Evolutionary conservation across 2,797 vertebrate genomes (phyloP).

Genomic region (Tadarida brasiliensis): DNA sequence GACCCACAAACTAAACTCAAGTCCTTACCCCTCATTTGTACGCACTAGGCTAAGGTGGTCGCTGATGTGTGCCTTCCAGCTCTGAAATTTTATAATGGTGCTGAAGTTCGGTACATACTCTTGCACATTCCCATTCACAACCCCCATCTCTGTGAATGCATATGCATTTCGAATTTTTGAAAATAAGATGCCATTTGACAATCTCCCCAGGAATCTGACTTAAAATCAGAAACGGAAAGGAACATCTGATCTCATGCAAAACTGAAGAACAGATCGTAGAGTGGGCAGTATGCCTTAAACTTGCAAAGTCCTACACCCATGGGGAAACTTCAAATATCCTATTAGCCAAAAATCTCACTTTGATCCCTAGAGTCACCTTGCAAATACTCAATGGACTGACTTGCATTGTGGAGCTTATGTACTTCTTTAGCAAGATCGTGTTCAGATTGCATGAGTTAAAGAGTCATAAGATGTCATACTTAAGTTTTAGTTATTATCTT

Average conservation of each 20-base stretch:
- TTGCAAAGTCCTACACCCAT: slow-evolving; percentile 78
- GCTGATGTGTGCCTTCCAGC: slow-evolving; percentile 66
- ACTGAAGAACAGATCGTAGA: slow-evolving; percentile 81
- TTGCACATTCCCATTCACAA: slow-evolving; percentile 80
- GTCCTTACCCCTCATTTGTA: slow-evolving; percentile 71
- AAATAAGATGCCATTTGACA: slow-evolving; percentile 85
- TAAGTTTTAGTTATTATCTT: slow-evolving; percentile 38
- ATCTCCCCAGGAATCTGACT: slow-evolving; percentile 82
- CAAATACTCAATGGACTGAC: slow-evolving; percentile 44
- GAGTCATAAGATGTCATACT: not conserved
- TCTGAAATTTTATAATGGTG: slow-evolving; percentile 80
- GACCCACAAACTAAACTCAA: slow-evolving; percentile 63
- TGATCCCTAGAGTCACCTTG: slow-evolving; percentile 54
- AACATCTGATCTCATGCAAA: slow-evolving; percentile 83
- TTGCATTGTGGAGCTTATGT: slow-evolving; percentile 45
- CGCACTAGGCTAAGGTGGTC: slow-evolving; percentile 74
- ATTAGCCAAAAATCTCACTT: slow-evolving; percentile 72
- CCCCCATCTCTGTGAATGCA: slow-evolving; percentile 79
- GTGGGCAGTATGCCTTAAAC: slow-evolving; percentile 81
- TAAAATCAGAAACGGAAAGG: slow-evolving; percentile 84
- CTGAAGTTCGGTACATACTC: slow-evolving; percentile 80
- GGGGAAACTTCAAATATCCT: slow-evolving; percentile 76
- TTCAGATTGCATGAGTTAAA: slow-evolving; percentile 53
- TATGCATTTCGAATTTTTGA: slow-evolving; percentile 84
- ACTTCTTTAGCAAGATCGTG: slow-evolving; percentile 55